These are phyloP conservation scores for Ceratina japonica DNA, from an alignment of 1,140 invertebrate species.

Conservation along the genomic window DNA sequence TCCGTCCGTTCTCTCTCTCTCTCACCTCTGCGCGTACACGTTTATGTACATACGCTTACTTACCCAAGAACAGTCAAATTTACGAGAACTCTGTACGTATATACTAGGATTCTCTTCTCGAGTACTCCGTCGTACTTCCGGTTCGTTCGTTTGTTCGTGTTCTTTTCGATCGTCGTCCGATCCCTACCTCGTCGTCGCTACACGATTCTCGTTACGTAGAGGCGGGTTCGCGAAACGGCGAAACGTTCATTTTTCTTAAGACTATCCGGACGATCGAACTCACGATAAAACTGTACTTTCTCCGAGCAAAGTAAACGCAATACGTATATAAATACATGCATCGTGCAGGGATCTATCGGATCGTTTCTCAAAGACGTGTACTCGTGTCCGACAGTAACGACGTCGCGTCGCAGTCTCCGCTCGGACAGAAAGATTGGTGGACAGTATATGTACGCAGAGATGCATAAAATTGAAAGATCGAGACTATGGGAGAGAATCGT, in stretches of 20 bases:
- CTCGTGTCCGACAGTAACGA: background rate
- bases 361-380: background rate
- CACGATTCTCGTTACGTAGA: background rate
- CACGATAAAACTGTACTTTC: background rate
- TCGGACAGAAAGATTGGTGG: background rate
- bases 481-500: background rate
- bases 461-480: background rate
- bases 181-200: background rate
- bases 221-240: background rate
- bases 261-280: no score
- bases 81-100: conserved; percentile 10
- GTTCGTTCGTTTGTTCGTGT: no score
- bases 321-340: conserved; percentile 1
- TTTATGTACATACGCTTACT: conserved; percentile 43
- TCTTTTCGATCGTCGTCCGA: background rate
- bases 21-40: conserved; percentile 54
- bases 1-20: conserved; percentile 53
- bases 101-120: conserved; percentile 3
- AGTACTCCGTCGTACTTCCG: background rate
- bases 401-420: background rate
- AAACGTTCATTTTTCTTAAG: background rate
- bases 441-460: background rate
- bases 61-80: conserved; percentile 48
- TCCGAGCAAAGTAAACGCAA: background rate
- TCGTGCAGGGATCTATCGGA: conserved; percentile 10